Percentiles rank a stretch among this genome's conserved stretches.
These are phyloP conservation scores for Nomia melanderi DNA, from an alignment of 1,140 invertebrate species.

Conservation along the genomic window DNA sequence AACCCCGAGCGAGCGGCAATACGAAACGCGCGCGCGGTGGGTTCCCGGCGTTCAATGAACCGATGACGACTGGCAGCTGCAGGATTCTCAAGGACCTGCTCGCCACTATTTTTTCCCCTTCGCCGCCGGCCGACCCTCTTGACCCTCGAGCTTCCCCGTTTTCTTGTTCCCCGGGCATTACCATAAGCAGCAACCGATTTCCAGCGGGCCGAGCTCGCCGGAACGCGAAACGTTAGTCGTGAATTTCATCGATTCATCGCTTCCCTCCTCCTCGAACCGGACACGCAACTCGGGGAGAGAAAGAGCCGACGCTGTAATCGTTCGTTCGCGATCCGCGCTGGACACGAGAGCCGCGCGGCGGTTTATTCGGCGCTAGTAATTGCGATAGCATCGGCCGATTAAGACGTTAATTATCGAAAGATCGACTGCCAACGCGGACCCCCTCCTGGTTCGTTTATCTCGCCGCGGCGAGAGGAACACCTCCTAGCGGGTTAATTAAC, in stretches of 20 bases:
- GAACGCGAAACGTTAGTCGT: constrained; percentile 24
- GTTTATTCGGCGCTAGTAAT: constrained; percentile 46
- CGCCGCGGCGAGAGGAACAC: constrained; percentile 6
- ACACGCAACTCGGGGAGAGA: neutral
- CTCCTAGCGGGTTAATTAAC: constrained; percentile 57
- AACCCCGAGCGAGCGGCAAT: no score
- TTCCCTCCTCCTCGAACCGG: constrained; percentile 18
- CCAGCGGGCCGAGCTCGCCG: constrained; percentile 19
- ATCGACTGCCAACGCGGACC: no score
- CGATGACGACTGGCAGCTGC: constrained; percentile 63
- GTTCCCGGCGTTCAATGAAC: constrained; percentile 44
- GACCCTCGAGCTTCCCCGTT: constrained; percentile 50
- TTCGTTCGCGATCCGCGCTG: constrained; percentile 23
- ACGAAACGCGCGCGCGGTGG: neutral
- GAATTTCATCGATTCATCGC: constrained; percentile 43
- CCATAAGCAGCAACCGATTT: constrained; percentile 31
- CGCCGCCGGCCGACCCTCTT: constrained; percentile 46
- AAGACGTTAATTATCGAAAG: constrained; percentile 64
- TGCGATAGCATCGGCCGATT: constrained; percentile 54
- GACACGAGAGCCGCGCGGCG: neutral
- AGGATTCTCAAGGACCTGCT: constrained; percentile 61
- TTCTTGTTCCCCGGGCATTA: constrained; percentile 25
- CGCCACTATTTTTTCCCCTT: constrained; percentile 1
- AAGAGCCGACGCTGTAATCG: constrained; percentile 40
- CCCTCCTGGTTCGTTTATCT: constrained; percentile 4